Evolutionary conservation across 30 jellyfish, hydroid and myxozoan species (phyloP).

Genomic region (Pseudorhiza aurosa): DNA sequence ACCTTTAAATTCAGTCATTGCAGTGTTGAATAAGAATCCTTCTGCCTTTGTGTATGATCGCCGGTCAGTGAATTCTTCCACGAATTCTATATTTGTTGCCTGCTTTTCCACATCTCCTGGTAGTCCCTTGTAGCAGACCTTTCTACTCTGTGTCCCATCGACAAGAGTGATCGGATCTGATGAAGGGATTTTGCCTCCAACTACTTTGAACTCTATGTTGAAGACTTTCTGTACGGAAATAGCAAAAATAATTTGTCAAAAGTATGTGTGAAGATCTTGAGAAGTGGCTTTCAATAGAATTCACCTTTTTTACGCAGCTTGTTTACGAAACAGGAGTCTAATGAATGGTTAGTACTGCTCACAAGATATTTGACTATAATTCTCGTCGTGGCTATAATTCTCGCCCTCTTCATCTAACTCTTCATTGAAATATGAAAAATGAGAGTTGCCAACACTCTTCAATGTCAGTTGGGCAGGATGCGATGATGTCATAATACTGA

Average conservation of each 20-base stretch:
- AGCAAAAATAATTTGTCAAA: not conserved
- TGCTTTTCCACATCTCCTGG: not conserved
- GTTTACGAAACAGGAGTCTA: too few relatives aligned
- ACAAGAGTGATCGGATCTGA: not conserved
- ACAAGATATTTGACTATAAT: too few relatives aligned
- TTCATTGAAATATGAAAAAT: too few relatives aligned
- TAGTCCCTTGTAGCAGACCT: constrained; percentile 21
- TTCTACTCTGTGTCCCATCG: constrained; percentile 19
- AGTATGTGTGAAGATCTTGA: not conserved
- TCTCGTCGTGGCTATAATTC: too few relatives aligned
- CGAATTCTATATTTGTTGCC: not conserved
- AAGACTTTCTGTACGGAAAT: constrained; percentile 2
- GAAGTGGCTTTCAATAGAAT: too few relatives aligned
- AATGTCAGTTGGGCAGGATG: too few relatives aligned
- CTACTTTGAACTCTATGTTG: constrained; percentile 12
- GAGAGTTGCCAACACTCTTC: too few relatives aligned
- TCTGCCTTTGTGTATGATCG: constrained; percentile 28
- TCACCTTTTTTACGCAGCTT: too few relatives aligned
- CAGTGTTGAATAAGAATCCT: constrained; percentile 33
- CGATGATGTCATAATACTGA: too few relatives aligned
- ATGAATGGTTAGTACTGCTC: too few relatives aligned
- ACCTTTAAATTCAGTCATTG: constrained; percentile 4
- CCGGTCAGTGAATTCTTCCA: constrained; percentile 6
- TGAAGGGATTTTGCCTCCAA: not conserved
- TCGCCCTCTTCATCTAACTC: too few relatives aligned